A percentile compares a stretch with the other conserved stretches of the same genome.
Evolutionary conservation across 2,113 vertebrate genomes (phyloP).

Genomic region (Hylia prasina): DNA sequence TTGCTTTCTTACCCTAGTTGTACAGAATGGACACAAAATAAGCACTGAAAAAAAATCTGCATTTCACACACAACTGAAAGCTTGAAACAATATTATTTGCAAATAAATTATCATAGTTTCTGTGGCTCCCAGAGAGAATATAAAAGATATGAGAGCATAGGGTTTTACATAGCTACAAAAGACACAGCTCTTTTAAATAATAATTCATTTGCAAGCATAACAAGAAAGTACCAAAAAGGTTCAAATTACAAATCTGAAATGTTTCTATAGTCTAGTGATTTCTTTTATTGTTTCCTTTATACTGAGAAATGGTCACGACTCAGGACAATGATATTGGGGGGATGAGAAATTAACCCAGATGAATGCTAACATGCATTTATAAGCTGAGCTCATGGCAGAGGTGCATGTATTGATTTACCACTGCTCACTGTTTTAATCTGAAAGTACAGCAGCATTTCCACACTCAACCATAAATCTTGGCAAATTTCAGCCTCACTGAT

Average conservation of each 20-base stretch:
- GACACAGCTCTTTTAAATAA: not conserved
- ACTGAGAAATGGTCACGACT: not conserved
- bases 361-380: not conserved
- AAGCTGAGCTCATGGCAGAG: not conserved
- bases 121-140: not conserved
- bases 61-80: not conserved
- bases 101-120: not conserved
- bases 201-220: not conserved
- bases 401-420: constrained; percentile 39
- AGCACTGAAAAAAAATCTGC: not conserved
- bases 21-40: not conserved
- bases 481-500: constrained; percentile 15
- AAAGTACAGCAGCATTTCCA: constrained; percentile 3
- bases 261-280: not conserved
- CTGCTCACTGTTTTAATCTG: not conserved
- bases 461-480: constrained; percentile 32
- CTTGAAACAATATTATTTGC: not conserved
- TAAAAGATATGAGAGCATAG: not conserved
- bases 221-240: not conserved
- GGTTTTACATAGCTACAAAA: not conserved
- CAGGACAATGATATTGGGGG: constrained; percentile 13
- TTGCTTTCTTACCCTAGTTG: not conserved
- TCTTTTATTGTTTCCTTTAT: not conserved
- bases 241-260: not conserved
- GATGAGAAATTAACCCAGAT: constrained; percentile 17